Percentiles rank a stretch among this genome's conserved stretches.
These are phyloP conservation scores for Parascotia fuliginaria DNA, from an alignment of 2,888 invertebrate genomes.

Conservation along the genomic window DNA sequence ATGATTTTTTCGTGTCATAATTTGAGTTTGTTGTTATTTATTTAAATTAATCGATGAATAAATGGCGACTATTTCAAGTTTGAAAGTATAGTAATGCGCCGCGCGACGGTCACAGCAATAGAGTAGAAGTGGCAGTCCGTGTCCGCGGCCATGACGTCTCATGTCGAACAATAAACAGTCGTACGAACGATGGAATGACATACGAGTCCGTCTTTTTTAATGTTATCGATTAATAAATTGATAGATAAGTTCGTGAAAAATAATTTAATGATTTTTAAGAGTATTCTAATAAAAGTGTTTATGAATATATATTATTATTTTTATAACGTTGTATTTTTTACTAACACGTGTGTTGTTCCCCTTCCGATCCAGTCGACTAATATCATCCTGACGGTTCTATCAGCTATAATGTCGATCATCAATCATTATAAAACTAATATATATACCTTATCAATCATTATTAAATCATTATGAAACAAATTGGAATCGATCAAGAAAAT, in stretches of 20 bases:
- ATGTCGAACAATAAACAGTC: conserved; percentile 50
- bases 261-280: conserved; percentile 85
- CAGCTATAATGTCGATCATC: conserved; percentile 71
- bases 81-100: conserved; percentile 41
- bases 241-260: conserved; percentile 84
- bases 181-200: conserved; percentile 61
- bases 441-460: conserved; percentile 47
- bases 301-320: conserved; percentile 87
- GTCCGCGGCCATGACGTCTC: conserved; percentile 16
- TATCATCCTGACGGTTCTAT: conserved; percentile 71
- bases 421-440: conserved; percentile 33
- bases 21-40: conserved; percentile 81
- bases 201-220: conserved; percentile 71
- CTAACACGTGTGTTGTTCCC: conserved; percentile 75
- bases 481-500: conserved; percentile 24
- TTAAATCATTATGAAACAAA: no score
- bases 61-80: conserved; percentile 61
- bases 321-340: conserved; percentile 80
- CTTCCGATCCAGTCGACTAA: conserved; percentile 56
- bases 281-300: conserved; percentile 86
- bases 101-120: conserved; percentile 43
- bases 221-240: conserved; percentile 81
- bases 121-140: conserved; percentile 30
- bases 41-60: conserved; percentile 76
- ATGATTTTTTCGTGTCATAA: conserved; percentile 81